Percentiles rank a stretch among this genome's conserved stretches.
Conservation (phyloP, 1,140 invertebrate species). For the Augochlora pura region DNA sequence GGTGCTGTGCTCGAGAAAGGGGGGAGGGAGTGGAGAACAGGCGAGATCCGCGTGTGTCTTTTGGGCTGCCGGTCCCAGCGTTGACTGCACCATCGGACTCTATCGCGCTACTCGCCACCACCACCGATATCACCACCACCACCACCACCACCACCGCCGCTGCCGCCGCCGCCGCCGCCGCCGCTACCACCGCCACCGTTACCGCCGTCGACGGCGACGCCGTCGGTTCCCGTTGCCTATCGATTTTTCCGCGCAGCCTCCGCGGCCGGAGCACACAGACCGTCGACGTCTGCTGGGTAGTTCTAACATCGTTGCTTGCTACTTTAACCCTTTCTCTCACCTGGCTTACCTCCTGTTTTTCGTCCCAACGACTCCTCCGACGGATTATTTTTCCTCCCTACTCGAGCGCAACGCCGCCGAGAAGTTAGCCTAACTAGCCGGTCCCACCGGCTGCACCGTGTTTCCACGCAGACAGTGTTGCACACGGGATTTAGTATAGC, state of each 20-base stretch:
- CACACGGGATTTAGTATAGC: no score
- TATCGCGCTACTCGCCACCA: constrained; percentile 66
- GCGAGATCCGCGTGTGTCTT: constrained; percentile 62
- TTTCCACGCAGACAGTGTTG: no score
- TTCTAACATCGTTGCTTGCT: constrained; percentile 27
- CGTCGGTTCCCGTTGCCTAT: constrained; percentile 64
- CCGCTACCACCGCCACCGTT: constrained; percentile 22
- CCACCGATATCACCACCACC: constrained; percentile 37
- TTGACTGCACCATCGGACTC: constrained; percentile 72
- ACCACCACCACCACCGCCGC: constrained; percentile 3
- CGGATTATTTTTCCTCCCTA: neutral
- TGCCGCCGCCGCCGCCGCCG: constrained; percentile 24
- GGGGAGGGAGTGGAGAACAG: constrained; percentile 54
- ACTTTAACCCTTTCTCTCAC: constrained; percentile 35
- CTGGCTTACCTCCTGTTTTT: neutral
- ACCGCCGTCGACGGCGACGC: constrained; percentile 29
- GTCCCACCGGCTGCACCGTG: no score
- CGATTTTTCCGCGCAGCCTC: constrained; percentile 77
- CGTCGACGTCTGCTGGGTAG: constrained; percentile 48
- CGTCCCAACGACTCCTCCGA: neutral
- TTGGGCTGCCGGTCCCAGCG: constrained; percentile 73
- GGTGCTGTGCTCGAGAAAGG: constrained; percentile 34
- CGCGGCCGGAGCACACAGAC: constrained; percentile 63
- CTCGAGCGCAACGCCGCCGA: no score
- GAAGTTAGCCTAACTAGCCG: no score